These are phyloP conservation scores for Scarus forsteni DNA, from an alignment of 2,797 vertebrate species.

Conservation along the genomic window DNA sequence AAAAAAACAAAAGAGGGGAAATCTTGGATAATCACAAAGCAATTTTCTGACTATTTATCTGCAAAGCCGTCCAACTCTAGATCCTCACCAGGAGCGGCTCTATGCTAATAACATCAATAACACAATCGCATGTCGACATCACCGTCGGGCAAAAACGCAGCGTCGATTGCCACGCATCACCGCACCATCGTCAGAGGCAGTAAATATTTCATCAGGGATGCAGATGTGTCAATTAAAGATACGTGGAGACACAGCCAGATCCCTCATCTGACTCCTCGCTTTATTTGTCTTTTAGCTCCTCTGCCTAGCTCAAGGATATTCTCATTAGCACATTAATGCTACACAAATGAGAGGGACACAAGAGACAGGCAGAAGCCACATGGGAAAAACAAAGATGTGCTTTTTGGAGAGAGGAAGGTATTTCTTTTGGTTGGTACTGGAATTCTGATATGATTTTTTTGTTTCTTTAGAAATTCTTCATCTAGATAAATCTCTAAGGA, in stretches of 20 bases:
- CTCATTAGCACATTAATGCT: slow-evolving; percentile 85
- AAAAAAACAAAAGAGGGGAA: background rate
- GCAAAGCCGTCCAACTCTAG: slow-evolving; percentile 10
- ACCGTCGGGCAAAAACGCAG: slow-evolving; percentile 68
- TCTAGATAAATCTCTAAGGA: background rate
- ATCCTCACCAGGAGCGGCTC: slow-evolving; percentile 31
- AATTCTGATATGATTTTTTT: slow-evolving; percentile 13
- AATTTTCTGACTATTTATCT: slow-evolving; percentile 3
- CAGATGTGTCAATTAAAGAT: slow-evolving; percentile 86
- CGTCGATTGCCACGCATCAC: slow-evolving; percentile 61
- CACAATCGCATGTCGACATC: slow-evolving; percentile 68
- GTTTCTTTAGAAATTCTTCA: background rate
- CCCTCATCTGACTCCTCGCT: slow-evolving; percentile 57
- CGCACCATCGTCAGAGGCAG: slow-evolving; percentile 69
- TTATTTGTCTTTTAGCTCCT: slow-evolving; percentile 76
- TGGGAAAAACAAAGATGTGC: slow-evolving; percentile 65
- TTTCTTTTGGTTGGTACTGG: slow-evolving; percentile 11
- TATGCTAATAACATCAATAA: slow-evolving; percentile 72
- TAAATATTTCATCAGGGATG: slow-evolving; percentile 85
- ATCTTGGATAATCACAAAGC: background rate
- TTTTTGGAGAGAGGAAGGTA: slow-evolving; percentile 35
- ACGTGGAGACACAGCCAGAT: slow-evolving; percentile 66
- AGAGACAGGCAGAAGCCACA: slow-evolving; percentile 59
- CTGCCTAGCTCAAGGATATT: slow-evolving; percentile 81
- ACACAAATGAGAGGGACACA: slow-evolving; percentile 76